Percentiles rank a stretch among this genome's conserved stretches.
These are phyloP conservation scores for Hippolais icterina DNA, from an alignment of 2,113 vertebrate species.

Conservation along the genomic window DNA sequence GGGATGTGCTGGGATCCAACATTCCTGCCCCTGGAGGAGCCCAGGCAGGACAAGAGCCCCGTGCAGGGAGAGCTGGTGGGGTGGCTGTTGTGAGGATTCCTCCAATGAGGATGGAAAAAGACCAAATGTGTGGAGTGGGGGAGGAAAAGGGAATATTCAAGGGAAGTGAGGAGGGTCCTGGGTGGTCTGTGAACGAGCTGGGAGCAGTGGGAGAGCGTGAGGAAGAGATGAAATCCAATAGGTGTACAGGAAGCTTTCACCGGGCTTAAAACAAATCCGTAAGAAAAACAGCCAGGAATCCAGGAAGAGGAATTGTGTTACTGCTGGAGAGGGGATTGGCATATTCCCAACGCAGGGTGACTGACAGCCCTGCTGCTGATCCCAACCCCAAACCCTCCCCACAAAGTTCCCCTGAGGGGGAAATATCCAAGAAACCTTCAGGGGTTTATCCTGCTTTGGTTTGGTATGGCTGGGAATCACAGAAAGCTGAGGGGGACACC, in stretches of 20 bases:
- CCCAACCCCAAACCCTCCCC: not conserved
- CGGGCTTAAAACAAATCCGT: conserved; percentile 59
- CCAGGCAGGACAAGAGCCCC: not conserved
- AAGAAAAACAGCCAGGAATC: conserved; percentile 56
- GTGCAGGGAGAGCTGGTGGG: not conserved
- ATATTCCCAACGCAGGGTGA: conserved; percentile 39
- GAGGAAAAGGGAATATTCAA: not conserved
- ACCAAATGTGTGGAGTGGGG: not conserved
- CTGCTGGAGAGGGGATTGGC: conserved; percentile 52
- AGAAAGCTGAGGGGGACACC: not conserved
- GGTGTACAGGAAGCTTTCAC: conserved; percentile 57
- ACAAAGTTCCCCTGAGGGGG: not conserved
- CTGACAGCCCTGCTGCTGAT: conserved; percentile 25
- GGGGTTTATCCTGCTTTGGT: not conserved
- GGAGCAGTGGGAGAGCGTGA: conserved; percentile 36
- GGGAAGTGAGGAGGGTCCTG: conserved; percentile 18
- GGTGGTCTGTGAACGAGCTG: conserved; percentile 23
- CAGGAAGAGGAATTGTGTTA: conserved; percentile 60
- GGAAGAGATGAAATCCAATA: conserved; percentile 55
- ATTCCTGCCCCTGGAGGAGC: not conserved
- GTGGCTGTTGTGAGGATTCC: not conserved
- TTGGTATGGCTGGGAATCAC: not conserved
- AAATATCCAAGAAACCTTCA: not conserved
- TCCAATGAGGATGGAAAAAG: not conserved
- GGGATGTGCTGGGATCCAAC: not conserved